Evolutionary conservation across 2,113 vertebrate genomes (phyloP).

Genomic region (Ia io): DNA sequence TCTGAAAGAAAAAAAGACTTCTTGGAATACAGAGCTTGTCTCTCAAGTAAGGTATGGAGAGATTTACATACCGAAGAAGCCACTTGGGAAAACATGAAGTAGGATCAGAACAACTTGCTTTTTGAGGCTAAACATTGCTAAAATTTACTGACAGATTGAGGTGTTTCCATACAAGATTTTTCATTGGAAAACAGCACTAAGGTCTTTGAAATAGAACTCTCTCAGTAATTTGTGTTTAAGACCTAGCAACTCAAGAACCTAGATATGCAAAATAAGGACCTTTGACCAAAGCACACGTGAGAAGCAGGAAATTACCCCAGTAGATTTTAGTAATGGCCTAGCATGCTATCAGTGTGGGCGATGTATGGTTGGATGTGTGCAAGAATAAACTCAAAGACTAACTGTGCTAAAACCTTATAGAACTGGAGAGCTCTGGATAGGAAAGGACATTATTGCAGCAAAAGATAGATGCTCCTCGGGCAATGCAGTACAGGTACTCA

Average conservation of each 20-base stretch:
- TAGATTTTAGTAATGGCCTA: background rate
- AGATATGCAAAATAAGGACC: background rate
- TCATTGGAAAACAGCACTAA: background rate
- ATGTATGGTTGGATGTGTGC: background rate
- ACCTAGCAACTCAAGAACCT: background rate
- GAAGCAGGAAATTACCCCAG: background rate
- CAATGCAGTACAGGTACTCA: background rate
- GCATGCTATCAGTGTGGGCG: background rate
- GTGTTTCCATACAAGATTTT: background rate
- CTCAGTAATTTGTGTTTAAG: background rate
- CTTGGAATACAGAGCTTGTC: background rate
- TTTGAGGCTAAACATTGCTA: background rate
- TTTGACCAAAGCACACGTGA: background rate
- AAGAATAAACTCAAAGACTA: background rate
- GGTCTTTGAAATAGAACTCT: background rate
- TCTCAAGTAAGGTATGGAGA: background rate
- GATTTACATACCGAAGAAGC: background rate
- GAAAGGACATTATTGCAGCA: background rate
- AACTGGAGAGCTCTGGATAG: background rate
- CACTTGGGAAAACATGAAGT: background rate
- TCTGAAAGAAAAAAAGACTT: background rate
- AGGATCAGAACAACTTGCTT: background rate
- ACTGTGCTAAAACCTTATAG: background rate
- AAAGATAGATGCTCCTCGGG: background rate
- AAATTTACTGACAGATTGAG: conserved; percentile 4